Evolutionary conservation across 1,140 invertebrate species (phyloP), one percentile per base, ranked within the genome.

Genomic region (Drosophila rufa): DNA sequence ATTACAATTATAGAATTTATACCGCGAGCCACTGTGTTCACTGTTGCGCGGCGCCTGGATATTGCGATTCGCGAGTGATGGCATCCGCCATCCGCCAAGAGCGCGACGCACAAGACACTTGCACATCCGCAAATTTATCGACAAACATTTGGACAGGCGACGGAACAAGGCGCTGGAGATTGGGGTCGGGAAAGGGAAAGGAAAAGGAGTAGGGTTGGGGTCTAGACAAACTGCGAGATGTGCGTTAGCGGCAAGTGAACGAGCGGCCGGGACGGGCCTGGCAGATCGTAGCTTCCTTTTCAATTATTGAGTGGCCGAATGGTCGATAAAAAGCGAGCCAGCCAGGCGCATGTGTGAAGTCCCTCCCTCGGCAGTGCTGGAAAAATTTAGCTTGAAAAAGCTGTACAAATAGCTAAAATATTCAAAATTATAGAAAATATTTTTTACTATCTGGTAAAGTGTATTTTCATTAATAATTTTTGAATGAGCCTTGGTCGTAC

Each of bases 81-180:
- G 87, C 87, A 91, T 91, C 87, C 87, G 67, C 65, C 65, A 91
- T 91, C 87, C 87, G 87, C 87, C 78, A 85, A 85, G 70, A 74
- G 71, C 71, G 67, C 60, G 48, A 68, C 80, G 85, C 82, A 80
- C 85, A 91, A 90, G 86, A 90, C 79, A 91, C 81, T 90, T 86
- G 85, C 75, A 90, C 86, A 90, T 90, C 85, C 85, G 85, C 79
- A 85, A 90, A 90, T 91, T 91, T 91, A 91, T 91, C 82, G 83
- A 91, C 87, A 91, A 91, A 91, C 87, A 91, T 91, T 91, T 91
- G 82, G 80, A 84, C 79, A 87, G 78, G 36, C 73, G 62, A 67
- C 76, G 65, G 67, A 67, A 78, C 80, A 80, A 48, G 55, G 45
- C 51, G 51, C 38, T 40, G 67, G 53, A 38, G 70, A 38, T 43